Percentiles rank a stretch among this genome's conserved stretches.
Conservation (phyloP, 92 coral and sea anemone genomes). For the Chrysogorgia sp. region DNA sequence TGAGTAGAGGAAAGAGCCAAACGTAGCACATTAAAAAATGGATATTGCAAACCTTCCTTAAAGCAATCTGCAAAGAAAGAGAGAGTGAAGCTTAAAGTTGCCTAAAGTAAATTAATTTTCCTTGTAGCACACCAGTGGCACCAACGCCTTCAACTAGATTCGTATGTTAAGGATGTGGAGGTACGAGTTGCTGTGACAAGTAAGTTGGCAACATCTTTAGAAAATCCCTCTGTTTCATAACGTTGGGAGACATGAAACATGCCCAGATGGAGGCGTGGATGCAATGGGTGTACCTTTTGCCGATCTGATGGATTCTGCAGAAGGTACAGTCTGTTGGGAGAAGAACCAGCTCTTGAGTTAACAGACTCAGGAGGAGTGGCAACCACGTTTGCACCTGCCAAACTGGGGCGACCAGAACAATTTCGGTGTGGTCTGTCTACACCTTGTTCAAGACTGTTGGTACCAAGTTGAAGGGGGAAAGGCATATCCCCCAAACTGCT, state of each 20-base stretch:
- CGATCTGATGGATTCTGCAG: slow-evolving; percentile 32
- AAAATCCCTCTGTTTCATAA: slow-evolving; percentile 56
- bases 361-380: slow-evolving; percentile 44
- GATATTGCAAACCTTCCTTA: slow-evolving; percentile 29
- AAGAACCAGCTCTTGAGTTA: slow-evolving; percentile 25
- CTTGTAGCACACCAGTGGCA: slow-evolving; percentile 62
- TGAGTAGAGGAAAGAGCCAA: slow-evolving; percentile 41
- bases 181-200: slow-evolving; percentile 62
- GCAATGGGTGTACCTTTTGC: slow-evolving; percentile 43
- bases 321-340: background rate
- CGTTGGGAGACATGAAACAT: slow-evolving; percentile 50
- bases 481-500: slow-evolving; percentile 26
- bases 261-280: slow-evolving; percentile 46
- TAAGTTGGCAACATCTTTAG: slow-evolving; percentile 53
- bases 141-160: slow-evolving; percentile 60
- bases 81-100: slow-evolving; percentile 35
- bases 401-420: slow-evolving; percentile 45
- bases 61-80: slow-evolving; percentile 11
- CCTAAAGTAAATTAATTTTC: slow-evolving; percentile 57
- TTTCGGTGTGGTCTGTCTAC: slow-evolving; percentile 32
- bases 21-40: slow-evolving; percentile 33
- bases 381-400: slow-evolving; percentile 63
- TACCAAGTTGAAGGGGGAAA: slow-evolving; percentile 55
- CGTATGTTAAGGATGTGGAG: slow-evolving; percentile 54
- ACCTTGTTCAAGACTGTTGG: slow-evolving; percentile 48